Base-by-base conservation (phyloP, 2,797 vertebrate genomes). In the Gymnoscopelus microlampas region DNA sequence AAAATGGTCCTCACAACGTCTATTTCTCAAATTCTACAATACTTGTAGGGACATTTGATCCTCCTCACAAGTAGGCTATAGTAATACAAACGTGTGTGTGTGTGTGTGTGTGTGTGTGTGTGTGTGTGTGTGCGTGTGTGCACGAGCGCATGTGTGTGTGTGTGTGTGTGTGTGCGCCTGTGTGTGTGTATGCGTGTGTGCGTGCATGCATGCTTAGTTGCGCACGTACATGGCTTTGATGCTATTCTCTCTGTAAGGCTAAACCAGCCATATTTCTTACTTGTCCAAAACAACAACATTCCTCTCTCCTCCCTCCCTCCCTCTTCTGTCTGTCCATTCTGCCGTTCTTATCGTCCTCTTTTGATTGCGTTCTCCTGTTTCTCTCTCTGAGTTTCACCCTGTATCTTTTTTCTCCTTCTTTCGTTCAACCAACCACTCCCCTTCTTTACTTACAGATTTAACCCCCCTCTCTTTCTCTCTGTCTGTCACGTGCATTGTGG, bases 41-140 rank as follows among this genome's bases (percentile, higher is more conserved):
- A 57, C 32, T 59, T 6, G 15, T 8, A 26, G 12, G 50, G 7
- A 19, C 19, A 19, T 19, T 19, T 19, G 19, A 19, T 19, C 19
- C 19, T 19, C 19, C 19, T 19, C 19, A 19, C 19, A 19, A 19
- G 19, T 19, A 19, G 19, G 19, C 19, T 19, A 19, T 19, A 19
- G 19, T 19, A 19, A 19, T 19, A 19, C 19, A 19, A 19, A 19
- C 19, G 19, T 19, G 19, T 19, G 19, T 59, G 23, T 55, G 47
- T 69, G 26, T 13, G 57, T 14, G 29, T 15, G 35, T 44, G 58
- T 60, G 11, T 50, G 53, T 51, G 51, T 70, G 58, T 64, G 6
- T 50, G 13, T 44, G 47, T 4, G 19, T 19, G 19, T 19, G 19
- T 59, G 23, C 50, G 47, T 69, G 26, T 9, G 57, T 14, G 29